Percentiles rank a stretch among this genome's conserved stretches.
Conservation (phyloP, 2,113 vertebrate genomes). For the Halcyon senegalensis region DNA sequence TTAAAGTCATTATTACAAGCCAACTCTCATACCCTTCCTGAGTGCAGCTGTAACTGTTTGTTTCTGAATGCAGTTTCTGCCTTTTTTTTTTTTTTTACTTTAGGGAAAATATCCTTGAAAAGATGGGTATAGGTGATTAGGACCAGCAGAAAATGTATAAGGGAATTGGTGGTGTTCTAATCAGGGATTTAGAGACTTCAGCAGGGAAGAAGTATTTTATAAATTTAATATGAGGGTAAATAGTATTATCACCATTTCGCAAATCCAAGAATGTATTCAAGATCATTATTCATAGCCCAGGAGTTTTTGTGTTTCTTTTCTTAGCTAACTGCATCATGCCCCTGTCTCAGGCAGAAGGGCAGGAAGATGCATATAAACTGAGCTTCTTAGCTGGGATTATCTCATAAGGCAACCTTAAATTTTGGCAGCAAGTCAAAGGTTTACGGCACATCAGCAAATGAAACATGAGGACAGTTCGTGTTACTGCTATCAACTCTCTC, state of each 20-base stretch:
- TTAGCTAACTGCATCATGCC: slow-evolving; percentile 31
- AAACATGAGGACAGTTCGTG: neutral
- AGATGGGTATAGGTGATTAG: neutral
- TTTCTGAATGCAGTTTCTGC: slow-evolving; percentile 1
- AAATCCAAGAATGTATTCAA: slow-evolving; percentile 15
- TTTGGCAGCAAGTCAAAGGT: slow-evolving; percentile 14
- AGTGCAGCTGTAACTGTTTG: neutral
- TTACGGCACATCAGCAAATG: slow-evolving; percentile 5
- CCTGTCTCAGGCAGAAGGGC: neutral
- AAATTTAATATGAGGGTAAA: slow-evolving; percentile 7
- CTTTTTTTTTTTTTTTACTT: neutral
- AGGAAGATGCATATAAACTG: slow-evolving; percentile 33
- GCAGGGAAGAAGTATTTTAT: slow-evolving; percentile 12
- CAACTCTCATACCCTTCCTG: neutral
- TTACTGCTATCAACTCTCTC: neutral
- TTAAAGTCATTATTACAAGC: slow-evolving; percentile 26
- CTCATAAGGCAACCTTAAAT: slow-evolving; percentile 2
- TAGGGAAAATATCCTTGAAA: neutral
- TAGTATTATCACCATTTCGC: slow-evolving; percentile 3
- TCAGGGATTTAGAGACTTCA: slow-evolving; percentile 22
- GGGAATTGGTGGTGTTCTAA: slow-evolving; percentile 17
- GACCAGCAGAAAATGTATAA: neutral
- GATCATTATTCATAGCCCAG: neutral
- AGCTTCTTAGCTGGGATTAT: neutral
- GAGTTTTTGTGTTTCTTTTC: slow-evolving; percentile 32